Evolutionary conservation across 1,140 invertebrate species (phyloP), one percentile per base, ranked within the genome.

Genomic region (Dreissena polymorpha): DNA sequence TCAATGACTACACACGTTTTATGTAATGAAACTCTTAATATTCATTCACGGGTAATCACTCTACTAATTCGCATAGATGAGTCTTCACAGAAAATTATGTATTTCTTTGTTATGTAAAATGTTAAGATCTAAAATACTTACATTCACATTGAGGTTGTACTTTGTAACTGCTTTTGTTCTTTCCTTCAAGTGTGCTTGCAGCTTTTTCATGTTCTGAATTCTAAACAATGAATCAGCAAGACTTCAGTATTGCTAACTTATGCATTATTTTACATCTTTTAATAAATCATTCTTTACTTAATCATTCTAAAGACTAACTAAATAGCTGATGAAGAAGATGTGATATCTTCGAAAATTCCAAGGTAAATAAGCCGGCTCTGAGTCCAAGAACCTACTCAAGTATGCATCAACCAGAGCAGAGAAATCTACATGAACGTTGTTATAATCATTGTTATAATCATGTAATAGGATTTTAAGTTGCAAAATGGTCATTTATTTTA

Each of bases 61-160:
- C 39, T 39, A 39, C 39, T 39, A 2, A 39, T 39, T n/a, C n/a
- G 39, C 39, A 39, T 5, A 39, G 8, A 5, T 2, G 8, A 39
- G 39, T 39, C 39, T 39, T 39, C n/a, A n/a, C n/a, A n/a, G n/a
- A n/a, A 39, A 5, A 5, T 39, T 8, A 39, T 39, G 2, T 39
- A 5, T 39, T 39, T 39, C 2, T 39, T 39, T 5, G 39, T 39
- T 39, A n/a, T n/a, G n/a, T n/a, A n/a, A n/a, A n/a, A n/a, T 39
- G 39, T 39, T 39, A 2, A 39, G 2, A 2, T 5, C n/a, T 18
- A 2, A 71, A n/a, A 14, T 23, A 78, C 65, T 78, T 78, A 78
- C 76, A 78, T 70, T 50, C 29, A 53, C 64, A 39, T 69, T 78
- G 8, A 57, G 49, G 50, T 78, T 78, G 50, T 78, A 68, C 21